These are phyloP conservation scores for Platycheirus rosarum DNA, from an alignment of 2,888 invertebrate genomes.

Conservation along the genomic window DNA sequence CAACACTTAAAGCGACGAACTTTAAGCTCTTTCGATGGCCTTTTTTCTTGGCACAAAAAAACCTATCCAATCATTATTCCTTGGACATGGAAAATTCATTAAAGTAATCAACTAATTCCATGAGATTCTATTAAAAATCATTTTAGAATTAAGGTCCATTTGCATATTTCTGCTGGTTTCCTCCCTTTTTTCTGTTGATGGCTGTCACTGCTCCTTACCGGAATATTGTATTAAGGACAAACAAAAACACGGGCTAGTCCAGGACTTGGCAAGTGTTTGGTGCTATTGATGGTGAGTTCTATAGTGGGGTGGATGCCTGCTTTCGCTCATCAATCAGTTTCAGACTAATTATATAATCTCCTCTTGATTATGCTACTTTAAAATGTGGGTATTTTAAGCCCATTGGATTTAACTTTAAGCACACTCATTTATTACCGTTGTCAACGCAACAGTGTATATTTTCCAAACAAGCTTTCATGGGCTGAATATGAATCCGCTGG, in stretches of 20 bases:
- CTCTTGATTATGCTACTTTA: constrained; percentile 81
- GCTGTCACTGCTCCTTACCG: constrained; percentile 62
- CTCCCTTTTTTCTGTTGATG: constrained; percentile 26
- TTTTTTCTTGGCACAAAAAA: not conserved
- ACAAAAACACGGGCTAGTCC: constrained; percentile 55
- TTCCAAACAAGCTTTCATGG: not conserved
- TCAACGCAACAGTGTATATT: constrained; percentile 71
- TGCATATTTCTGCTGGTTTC: constrained; percentile 52
- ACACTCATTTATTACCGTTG: constrained; percentile 70
- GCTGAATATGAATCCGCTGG: constrained; percentile 10
- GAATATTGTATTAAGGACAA: constrained; percentile 65
- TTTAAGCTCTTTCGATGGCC: not conserved
- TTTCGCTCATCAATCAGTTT: constrained; percentile 82
- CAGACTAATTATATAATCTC: constrained; percentile 83
- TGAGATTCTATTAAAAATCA: constrained; percentile 71
- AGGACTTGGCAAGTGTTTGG: constrained; percentile 19
- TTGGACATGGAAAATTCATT: constrained; percentile 63
- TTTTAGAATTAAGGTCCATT: constrained; percentile 69
- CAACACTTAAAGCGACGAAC: not conserved
- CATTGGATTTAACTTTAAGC: constrained; percentile 65
- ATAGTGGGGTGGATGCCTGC: constrained; percentile 24
- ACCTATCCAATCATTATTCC: constrained; percentile 51
- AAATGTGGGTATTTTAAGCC: constrained; percentile 69
- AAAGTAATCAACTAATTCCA: constrained; percentile 65
- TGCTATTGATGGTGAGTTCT: constrained; percentile 51